Evolutionary conservation across 2,888 invertebrate species (phyloP).

Genomic region (Nasonia oneida): DNA sequence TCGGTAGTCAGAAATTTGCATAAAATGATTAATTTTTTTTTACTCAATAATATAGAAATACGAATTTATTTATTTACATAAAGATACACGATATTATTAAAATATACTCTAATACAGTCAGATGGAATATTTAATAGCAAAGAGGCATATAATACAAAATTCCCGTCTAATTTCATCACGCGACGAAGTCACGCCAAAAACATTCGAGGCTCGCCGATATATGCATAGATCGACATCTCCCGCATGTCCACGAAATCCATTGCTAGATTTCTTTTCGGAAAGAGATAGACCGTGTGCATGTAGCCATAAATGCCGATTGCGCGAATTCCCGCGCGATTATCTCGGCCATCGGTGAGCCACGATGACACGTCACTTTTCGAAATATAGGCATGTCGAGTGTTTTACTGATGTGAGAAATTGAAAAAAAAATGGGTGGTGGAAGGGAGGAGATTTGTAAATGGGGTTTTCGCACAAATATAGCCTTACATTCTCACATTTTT

Average conservation of each 20-base stretch:
- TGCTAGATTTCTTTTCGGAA: constrained; percentile 15
- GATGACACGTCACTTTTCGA: constrained; percentile 40
- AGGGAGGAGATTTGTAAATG: neutral
- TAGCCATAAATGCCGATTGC: constrained; percentile 7
- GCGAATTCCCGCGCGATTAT: constrained; percentile 50
- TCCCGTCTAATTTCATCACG: constrained; percentile 14
- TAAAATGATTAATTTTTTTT: too few species aligned
- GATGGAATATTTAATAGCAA: too few species aligned
- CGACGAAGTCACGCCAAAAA: neutral
- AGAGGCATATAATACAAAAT: neutral
- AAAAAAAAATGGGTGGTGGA: neutral
- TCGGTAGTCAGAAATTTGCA: too few species aligned
- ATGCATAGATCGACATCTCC: constrained; percentile 13
- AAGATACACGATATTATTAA: too few species aligned
- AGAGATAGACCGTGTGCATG: neutral
- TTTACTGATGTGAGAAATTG: too few species aligned
- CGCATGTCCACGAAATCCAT: constrained; percentile 26
- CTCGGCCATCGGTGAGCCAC: constrained; percentile 6
- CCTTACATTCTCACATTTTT: too few species aligned
- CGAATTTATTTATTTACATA: too few species aligned
- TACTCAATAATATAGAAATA: too few species aligned
- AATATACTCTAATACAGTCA: too few species aligned
- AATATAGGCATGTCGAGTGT: constrained; percentile 7
- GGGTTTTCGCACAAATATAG: neutral
- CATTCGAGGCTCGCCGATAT: neutral